Evolutionary conservation across 30 jellyfish, hydroid and myxozoan genomes (phyloP).

Genomic region (Hydractinia echinata): DNA sequence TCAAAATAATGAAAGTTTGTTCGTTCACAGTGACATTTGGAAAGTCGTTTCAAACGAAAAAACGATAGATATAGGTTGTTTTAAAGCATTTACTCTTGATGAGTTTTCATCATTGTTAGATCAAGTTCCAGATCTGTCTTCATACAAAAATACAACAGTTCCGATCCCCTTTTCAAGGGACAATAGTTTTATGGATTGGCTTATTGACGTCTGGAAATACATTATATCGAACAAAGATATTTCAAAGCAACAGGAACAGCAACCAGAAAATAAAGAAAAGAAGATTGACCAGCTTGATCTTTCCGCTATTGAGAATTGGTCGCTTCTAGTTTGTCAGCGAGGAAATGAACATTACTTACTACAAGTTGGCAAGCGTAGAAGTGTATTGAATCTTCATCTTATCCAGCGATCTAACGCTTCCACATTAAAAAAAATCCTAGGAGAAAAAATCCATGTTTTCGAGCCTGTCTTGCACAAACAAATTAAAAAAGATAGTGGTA

Average conservation of each 20-base stretch:
- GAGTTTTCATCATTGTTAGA: not conserved
- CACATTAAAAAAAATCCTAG: too few relatives aligned
- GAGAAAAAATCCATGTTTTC: too few relatives aligned
- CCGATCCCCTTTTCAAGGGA: not conserved
- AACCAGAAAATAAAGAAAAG: too few relatives aligned
- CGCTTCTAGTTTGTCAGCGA: not conserved
- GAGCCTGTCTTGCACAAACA: too few relatives aligned
- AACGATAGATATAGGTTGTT: not conserved
- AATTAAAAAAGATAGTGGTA: not conserved
- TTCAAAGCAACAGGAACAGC: not conserved
- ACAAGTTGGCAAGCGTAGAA: slow-evolving; percentile 9
- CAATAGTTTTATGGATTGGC: not conserved
- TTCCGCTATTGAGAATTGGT: not conserved
- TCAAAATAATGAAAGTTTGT: not conserved
- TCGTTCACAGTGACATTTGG: slow-evolving; percentile 19
- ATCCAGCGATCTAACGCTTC: too few relatives aligned
- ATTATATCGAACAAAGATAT: not conserved
- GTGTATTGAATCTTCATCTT: not conserved
- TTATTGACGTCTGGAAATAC: slow-evolving; percentile 16
- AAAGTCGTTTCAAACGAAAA: not conserved
- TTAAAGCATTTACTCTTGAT: not conserved
- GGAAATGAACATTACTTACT: not conserved
- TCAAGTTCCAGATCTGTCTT: not conserved
- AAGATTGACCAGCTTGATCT: too few relatives aligned
- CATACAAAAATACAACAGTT: not conserved